Base-by-base conservation (phyloP, 2,888 invertebrate genomes). In the Tachina lurida region DNA sequence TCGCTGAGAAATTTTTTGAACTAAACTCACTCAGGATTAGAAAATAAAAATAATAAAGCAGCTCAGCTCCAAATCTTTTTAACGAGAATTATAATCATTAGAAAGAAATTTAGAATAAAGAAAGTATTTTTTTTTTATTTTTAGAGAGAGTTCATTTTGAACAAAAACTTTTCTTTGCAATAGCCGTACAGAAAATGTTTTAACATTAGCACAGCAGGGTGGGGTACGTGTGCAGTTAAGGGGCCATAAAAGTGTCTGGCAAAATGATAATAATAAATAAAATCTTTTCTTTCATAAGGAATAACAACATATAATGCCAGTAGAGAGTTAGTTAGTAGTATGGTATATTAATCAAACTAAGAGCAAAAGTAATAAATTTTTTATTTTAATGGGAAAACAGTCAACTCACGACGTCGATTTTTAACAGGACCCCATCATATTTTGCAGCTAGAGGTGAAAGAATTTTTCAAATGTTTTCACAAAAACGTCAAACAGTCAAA, bases 381-480 rank as follows among this genome's bases (percentile, higher is more conserved):
- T 80, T 87, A 89, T 89, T 91, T 92, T 91, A 90, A 92, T 91
- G 91, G 88, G 91, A 92, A 91, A 92, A 90, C 91, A 92, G 92
- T 92, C 92, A 92, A 91, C 91, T 90, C 90, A 90, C 91, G 90
- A 91, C 91, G 91, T 91, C 90, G 89, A 87, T 90, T 90, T 90
- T 86, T 80, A 91, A 71, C 89, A 91, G 92, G 92, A 74, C 78
- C 85, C 0, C 92, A 92, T 90, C 52, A 83, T 63, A 31, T 58
- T 45, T 4, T 31, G 39, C 3, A 19, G 19, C 56, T 39, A n/a
- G 39, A 52, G 41, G 19, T 9, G 19, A 41, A 52, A 52, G n/a
- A 17, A 9, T 17, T 17, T 52, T 52, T 15, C 31, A 58, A 2
- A 15, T 58, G 9, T 15, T 58, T 31, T 3, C 31, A 58, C 15